Conservation (phyloP, 2,888 invertebrate genomes). For the Therioaphis trifolii region DNA sequence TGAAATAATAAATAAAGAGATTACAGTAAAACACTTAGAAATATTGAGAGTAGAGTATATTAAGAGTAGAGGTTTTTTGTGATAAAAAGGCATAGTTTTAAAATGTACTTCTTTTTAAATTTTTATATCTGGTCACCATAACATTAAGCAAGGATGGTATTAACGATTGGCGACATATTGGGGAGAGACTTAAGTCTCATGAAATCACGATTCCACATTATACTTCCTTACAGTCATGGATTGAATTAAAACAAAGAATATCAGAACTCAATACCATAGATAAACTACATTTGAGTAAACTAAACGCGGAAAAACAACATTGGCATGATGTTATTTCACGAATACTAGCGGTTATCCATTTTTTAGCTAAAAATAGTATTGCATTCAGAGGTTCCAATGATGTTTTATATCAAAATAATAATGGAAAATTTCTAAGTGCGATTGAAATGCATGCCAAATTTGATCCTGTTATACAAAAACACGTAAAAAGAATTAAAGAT, state of each 20-base stretch:
- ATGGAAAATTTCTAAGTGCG: no score
- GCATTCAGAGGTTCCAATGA: background rate
- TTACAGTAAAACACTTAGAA: no score
- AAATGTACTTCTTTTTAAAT: no score
- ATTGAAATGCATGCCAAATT: no score
- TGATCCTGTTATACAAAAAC: no score
- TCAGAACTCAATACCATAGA: constrained; percentile 9
- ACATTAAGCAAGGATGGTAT: constrained; percentile 9
- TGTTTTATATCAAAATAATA: no score
- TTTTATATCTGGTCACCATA: no score
- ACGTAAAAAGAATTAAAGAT: no score
- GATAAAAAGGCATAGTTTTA: no score
- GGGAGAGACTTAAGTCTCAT: constrained; percentile 19
- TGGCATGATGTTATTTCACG: constrained; percentile 31
- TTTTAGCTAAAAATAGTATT: constrained; percentile 5
- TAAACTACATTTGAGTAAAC: constrained; percentile 7
- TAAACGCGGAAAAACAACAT: constrained; percentile 31
- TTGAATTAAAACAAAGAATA: constrained; percentile 28
- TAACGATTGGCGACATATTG: constrained; percentile 23
- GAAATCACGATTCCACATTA: constrained; percentile 21
- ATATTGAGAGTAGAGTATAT: no score
- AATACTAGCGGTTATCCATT: constrained; percentile 1
- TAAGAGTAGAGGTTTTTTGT: no score
- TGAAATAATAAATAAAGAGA: no score
- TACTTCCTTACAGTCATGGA: constrained; percentile 6